A percentile compares a stretch with the other conserved stretches of the same genome.
phyloP scores from a whole-genome alignment of 2,797 vertebrate genomes.

The Leptatherina wallacei region DNA sequence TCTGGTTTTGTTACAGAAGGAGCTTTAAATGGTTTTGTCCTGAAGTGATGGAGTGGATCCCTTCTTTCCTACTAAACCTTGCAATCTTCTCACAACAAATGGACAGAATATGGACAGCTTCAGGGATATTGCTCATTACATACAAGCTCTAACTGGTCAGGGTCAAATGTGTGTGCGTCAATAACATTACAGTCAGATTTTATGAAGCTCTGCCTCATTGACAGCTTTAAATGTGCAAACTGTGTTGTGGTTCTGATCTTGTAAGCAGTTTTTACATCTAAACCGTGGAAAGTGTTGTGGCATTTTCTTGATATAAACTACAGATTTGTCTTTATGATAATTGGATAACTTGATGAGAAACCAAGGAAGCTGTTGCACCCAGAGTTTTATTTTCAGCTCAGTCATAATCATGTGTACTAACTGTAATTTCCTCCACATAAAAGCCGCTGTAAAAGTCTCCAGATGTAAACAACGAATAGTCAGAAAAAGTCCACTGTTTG shows the following conservation, averaged over 20 bases:
- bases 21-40: neutral
- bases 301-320: too few species aligned
- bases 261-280: too few species aligned
- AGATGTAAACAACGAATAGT: neutral
- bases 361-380: too few species aligned
- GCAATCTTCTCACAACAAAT: neutral
- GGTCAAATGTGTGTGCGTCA: neutral
- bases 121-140: too few species aligned
- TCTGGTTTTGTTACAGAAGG: constrained; percentile 14
- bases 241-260: neutral
- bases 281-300: too few species aligned
- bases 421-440: neutral
- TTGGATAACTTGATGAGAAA: too few species aligned
- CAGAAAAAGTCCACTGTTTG: too few species aligned
- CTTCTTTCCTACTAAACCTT: neutral
- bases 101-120: neutral
- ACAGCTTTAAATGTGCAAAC: too few species aligned
- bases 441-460: neutral
- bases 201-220: too few species aligned
- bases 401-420: neutral
- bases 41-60: neutral
- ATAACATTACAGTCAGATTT: too few species aligned
- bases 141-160: neutral
- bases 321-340: too few species aligned
- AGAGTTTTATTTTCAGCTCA: too few species aligned